Evolutionary conservation across 23 tunicate genomes (phyloP), one percentile per base, ranked within the genome.

Genomic region (Ascidia mentula): DNA sequence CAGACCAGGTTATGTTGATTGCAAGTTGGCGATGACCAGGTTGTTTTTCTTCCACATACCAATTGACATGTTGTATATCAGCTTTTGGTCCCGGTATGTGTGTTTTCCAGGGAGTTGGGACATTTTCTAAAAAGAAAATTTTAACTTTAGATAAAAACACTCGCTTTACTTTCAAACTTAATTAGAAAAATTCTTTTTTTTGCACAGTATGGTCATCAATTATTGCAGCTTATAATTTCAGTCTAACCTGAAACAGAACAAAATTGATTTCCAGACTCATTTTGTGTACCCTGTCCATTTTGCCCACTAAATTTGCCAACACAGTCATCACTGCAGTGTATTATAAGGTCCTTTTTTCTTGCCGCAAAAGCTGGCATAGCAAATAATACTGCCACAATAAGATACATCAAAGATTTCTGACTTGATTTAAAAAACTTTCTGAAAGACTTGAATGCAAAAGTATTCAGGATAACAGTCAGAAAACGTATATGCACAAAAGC

Each of bases 1-100:
- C 65, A 5, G 65, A 53, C 65, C 65, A 53, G 65, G 65, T 53
- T 3, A 53, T 53, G 13, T 53, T 53, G 1, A 53, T 53, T 53
- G 65, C 65, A 20, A 53, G 12, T 9, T 53, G 65, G 12, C 65
- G 65, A 20, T 53, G 65, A 9, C 65, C 65, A 20, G 65, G 22
- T 53, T 53, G 65, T 53, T 53, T 53, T 53, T 53, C 65, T 9
- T 53, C 65, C 13, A 53, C 65, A 9, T 53, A 53, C 65, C 65
- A 53, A 53, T 53, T 53, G 4, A 53, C 65, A 20, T 3, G 22
- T 53, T 53, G 65, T 53, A 53, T 20, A 53, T 53, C 65, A 20
- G 65, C 65, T 53, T 53, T 53, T 53, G 65, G 65, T 26, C 65
- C 65, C 22, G 65, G 65, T 53, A 53, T 53, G 13, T 53, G 65